Base-by-base conservation (phyloP, 2,797 vertebrate genomes). In the Etheostoma perlongum region DNA sequence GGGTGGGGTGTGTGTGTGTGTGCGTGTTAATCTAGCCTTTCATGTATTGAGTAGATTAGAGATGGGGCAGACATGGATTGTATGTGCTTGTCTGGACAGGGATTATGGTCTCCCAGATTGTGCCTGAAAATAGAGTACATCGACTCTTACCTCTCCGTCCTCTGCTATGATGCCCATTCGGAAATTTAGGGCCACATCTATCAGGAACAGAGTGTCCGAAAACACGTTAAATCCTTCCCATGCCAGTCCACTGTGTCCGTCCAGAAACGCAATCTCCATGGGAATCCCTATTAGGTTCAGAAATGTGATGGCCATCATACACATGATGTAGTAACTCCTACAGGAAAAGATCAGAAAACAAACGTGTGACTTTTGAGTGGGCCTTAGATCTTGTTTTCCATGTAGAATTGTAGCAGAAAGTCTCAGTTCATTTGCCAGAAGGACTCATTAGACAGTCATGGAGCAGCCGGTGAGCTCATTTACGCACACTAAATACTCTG, bases 321-420 rank as follows among this genome's bases (percentile, higher is more conserved):
- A 90, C 92, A 95, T 93, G 75, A 95, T 95, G 91, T 95, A 95
- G 88, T 95, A 95, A 80, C 93, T 96, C 93, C 95, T 96, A 30
- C 25, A 65, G 70, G 74, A 55, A 11, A 33, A 66, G 12, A 73
- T 8, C 42, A 70, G 10, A 67, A 44, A 23, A 2, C 27, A 7
- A 73, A 58, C 44, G 27, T 52, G 53, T 64, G 73, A 77, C 49
- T 21, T 63, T 7, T 16, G n/a, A 44, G 9, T 18, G 23, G 57
- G 14, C 23, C 21, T 53, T 1, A 55, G 55, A 73, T 75, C 47
- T 64, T 21, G 30, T 58, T 78, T 61, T 25, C 40, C 48, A 36
- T 27, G 33, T 46, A 30, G 33, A n/a, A 27, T 72, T 65, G 33
- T 14, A n/a, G 68, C 21, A 65, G 69, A 67, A 76, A 65, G 36